Conservation (phyloP, 1,140 invertebrate genomes). For the Babylonia areolata region DNA sequence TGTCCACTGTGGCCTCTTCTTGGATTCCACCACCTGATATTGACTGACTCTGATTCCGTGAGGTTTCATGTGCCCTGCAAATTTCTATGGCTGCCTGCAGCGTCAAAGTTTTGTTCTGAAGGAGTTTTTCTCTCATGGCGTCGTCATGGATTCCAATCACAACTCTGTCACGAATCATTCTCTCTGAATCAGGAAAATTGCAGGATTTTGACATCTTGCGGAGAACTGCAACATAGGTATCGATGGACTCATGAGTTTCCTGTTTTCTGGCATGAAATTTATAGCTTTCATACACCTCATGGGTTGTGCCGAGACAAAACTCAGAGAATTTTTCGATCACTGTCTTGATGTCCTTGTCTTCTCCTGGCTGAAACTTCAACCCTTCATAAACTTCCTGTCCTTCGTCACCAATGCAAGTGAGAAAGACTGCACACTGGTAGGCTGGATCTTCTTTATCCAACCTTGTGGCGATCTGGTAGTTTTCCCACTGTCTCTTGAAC, state of each 20-base stretch:
- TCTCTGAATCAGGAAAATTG: neutral
- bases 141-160: slow-evolving; percentile 28
- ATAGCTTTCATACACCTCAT: slow-evolving; percentile 19
- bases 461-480: neutral
- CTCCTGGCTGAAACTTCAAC: neutral
- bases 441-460: slow-evolving; percentile 11
- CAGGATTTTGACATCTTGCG: slow-evolving; percentile 13
- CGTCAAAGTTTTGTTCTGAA: neutral
- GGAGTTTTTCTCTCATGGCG: slow-evolving; percentile 19
- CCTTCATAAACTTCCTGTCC: neutral
- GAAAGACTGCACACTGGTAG: slow-evolving; percentile 9
- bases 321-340: slow-evolving; percentile 3
- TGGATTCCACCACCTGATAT: neutral
- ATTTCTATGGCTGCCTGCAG: slow-evolving; percentile 12
- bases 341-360: neutral
- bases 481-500: neutral
- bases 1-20: neutral
- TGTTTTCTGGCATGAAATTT: slow-evolving; percentile 35
- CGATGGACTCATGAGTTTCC: slow-evolving; percentile 13
- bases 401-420: neutral
- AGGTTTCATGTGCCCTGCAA: neutral
- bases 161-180: slow-evolving; percentile 21
- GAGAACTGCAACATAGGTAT: neutral
- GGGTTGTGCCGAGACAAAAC: neutral
- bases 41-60: neutral